Conservation (phyloP, 2,797 vertebrate species). For the Lagodon rhomboides region DNA sequence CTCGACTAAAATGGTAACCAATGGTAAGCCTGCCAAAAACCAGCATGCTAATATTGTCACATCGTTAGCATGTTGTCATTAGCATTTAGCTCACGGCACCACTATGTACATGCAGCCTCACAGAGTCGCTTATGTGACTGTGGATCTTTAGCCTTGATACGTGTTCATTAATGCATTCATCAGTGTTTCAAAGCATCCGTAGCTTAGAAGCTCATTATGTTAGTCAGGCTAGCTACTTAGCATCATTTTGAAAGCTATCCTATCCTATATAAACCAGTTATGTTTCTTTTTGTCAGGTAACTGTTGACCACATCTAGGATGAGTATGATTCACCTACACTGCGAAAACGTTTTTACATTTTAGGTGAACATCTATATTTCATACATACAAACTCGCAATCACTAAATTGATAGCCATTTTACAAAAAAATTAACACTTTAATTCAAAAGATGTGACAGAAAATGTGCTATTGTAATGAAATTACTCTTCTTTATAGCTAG, state of each 20-base stretch:
- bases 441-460: not conserved
- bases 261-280: no score
- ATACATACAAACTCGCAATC: not conserved
- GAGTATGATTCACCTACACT: no score
- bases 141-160: not conserved
- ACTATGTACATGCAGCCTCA: not conserved
- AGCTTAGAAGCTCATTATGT: not conserved
- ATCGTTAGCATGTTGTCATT: not conserved
- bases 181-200: not conserved
- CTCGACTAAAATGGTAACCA: not conserved
- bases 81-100: not conserved
- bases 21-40: not conserved
- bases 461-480: not conserved
- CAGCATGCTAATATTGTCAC: not conserved
- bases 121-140: not conserved
- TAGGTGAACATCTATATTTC: not conserved
- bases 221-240: no score
- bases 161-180: not conserved
- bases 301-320: no score
- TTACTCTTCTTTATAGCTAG: not conserved
- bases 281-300: no score
- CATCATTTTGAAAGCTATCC: no score
- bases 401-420: not conserved
- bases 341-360: not conserved
- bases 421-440: not conserved